These are phyloP conservation scores for Apis florea DNA, from an alignment of 1,140 invertebrate genomes.

Conservation along the genomic window DNA sequence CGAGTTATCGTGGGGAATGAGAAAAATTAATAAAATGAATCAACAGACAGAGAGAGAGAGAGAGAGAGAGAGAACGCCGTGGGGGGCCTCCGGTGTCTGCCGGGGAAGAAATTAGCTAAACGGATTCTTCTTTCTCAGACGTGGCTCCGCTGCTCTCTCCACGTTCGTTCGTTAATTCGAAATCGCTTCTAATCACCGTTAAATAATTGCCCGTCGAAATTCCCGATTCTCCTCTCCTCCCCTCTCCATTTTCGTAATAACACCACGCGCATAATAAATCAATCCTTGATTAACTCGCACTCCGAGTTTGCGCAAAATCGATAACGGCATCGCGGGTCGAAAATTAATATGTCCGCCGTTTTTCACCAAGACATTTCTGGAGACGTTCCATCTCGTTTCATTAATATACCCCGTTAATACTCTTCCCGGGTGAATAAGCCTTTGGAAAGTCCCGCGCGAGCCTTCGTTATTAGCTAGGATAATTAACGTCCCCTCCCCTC, in stretches of 20 bases:
- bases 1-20: conserved; percentile 66
- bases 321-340: not conserved
- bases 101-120: conserved; percentile 63
- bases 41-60: conserved; percentile 48
- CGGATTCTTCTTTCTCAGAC: conserved; percentile 62
- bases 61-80: conserved; percentile 15
- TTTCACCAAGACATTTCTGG: not conserved
- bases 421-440: conserved; percentile 14
- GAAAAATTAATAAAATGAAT: conserved; percentile 73
- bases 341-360: conserved; percentile 15
- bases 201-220: conserved; percentile 20
- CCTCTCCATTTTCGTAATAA: not conserved
- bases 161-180: conserved; percentile 21
- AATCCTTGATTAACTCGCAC: conserved; percentile 28
- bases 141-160: conserved; percentile 32
- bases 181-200: conserved; percentile 51
- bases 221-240: not conserved
- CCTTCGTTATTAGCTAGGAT: conserved; percentile 72
- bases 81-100: conserved; percentile 22
- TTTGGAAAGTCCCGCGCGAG: conserved; percentile 28
- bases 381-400: not conserved
- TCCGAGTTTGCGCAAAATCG: not conserved
- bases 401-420: conserved; percentile 19
- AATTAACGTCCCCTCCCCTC: conserved; percentile 67
- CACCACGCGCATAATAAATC: conserved; percentile 10